Conservation (phyloP, 2,888 invertebrate genomes). For the Troilus luridus region DNA sequence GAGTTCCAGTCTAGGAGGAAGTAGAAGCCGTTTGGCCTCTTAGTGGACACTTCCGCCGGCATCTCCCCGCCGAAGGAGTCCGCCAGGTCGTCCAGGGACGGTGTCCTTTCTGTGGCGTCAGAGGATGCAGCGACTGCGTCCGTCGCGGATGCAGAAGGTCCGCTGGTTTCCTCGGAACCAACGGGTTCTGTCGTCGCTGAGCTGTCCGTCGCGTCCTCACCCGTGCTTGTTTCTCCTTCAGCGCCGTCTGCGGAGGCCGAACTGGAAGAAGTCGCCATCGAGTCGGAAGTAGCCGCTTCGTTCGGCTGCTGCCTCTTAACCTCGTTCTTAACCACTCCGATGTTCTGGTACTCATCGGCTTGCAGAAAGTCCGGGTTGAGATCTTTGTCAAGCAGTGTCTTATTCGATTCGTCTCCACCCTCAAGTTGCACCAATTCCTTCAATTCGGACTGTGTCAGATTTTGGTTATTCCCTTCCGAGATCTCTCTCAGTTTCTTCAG, state of each 20-base stretch:
- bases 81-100: constrained; percentile 78
- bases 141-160: constrained; percentile 77
- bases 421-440: constrained; percentile 50
- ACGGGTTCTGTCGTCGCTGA: background rate
- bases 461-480: constrained; percentile 62
- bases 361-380: background rate
- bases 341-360: constrained; percentile 63
- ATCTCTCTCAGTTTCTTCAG: constrained; percentile 67
- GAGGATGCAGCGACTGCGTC: constrained; percentile 51
- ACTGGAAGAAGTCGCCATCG: constrained; percentile 60
- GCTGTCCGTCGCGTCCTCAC: background rate
- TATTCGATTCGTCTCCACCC: constrained; percentile 58
- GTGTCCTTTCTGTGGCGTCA: constrained; percentile 66
- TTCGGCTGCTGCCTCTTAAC: constrained; percentile 70
- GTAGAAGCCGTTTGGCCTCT: constrained; percentile 83
- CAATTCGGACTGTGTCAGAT: constrained; percentile 50
- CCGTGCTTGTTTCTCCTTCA: constrained; percentile 2
- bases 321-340: constrained; percentile 71
- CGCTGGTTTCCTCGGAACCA: constrained; percentile 71
- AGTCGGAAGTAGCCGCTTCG: constrained; percentile 56
- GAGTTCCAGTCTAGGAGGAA: constrained; percentile 90
- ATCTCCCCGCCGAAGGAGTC: constrained; percentile 82
- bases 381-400: constrained; percentile 48
- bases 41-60: constrained; percentile 69
- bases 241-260: constrained; percentile 54